These are phyloP conservation scores for Labeo calbasu DNA, from an alignment of 2,797 vertebrate genomes.

Conservation along the genomic window DNA sequence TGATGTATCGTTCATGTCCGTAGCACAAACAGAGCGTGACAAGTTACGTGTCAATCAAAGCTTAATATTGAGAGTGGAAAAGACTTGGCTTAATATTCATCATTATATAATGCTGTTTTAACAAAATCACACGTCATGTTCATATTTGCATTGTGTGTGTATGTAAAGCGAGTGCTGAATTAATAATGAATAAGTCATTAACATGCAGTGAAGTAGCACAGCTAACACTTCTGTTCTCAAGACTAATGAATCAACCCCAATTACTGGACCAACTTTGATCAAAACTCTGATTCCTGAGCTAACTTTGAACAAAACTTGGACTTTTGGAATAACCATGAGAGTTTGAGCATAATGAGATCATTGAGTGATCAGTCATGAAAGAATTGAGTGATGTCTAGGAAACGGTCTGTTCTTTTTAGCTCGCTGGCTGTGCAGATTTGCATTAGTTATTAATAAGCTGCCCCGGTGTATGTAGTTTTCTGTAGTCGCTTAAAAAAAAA, in stretches of 20 bases:
- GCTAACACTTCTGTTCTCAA: not conserved
- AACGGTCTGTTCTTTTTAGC: constrained; percentile 22
- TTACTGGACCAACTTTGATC: constrained; percentile 32
- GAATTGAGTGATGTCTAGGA: constrained; percentile 29
- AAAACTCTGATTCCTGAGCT: constrained; percentile 23
- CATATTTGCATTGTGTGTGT: not conserved
- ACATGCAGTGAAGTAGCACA: constrained; percentile 16
- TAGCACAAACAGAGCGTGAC: not conserved
- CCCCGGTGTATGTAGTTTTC: not conserved
- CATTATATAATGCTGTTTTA: not conserved
- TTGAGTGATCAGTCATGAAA: constrained; percentile 29
- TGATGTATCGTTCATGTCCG: not conserved
- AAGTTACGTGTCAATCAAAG: not conserved
- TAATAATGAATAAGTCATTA: constrained; percentile 29
- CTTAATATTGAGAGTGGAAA: not conserved
- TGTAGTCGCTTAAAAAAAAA: constrained; percentile 7
- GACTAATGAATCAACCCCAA: constrained; percentile 24
- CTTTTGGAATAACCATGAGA: not conserved
- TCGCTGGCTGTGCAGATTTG: constrained; percentile 14
- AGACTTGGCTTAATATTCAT: not conserved
- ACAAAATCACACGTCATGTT: not conserved
- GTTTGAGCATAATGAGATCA: constrained; percentile 40
- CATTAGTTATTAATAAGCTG: constrained; percentile 38
- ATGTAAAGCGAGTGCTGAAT: constrained; percentile 11
- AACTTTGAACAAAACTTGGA: constrained; percentile 25